Conservation (phyloP, 37 sponge, comb jelly and placozoan species). For the Geodia barretti region DNA sequence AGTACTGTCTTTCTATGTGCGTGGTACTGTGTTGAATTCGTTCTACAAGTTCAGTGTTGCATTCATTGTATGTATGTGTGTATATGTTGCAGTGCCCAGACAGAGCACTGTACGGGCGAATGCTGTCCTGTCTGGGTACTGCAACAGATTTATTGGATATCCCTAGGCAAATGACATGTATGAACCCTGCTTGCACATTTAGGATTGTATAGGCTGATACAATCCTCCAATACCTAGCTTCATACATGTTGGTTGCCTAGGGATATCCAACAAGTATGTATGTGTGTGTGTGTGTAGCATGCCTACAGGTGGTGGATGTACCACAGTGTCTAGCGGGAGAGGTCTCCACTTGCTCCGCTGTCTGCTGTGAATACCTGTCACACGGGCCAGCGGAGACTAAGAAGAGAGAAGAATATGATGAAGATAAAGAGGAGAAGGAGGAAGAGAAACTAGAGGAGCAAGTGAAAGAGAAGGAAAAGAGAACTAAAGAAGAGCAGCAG, state of each 20-base stretch:
- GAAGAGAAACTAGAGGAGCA: not conserved
- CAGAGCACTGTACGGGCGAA: too few species aligned
- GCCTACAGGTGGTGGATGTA: conserved; percentile 3
- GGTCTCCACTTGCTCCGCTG: conserved; percentile 95
- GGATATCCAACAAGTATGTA: not conserved
- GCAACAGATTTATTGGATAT: too few species aligned
- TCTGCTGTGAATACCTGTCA: conserved; percentile 64
- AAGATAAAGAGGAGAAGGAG: not conserved
- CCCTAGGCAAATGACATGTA: too few species aligned
- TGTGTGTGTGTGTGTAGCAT: not conserved
- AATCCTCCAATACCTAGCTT: too few species aligned
- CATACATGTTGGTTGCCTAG: too few species aligned
- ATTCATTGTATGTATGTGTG: not conserved
- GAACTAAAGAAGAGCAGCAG: not conserved
- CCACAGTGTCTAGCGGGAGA: conserved; percentile 95
- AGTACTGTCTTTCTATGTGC: too few species aligned
- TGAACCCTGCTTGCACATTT: too few species aligned
- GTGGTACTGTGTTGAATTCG: too few species aligned
- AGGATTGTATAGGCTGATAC: too few species aligned
- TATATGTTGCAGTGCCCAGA: too few species aligned
- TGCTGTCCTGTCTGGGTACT: too few species aligned
- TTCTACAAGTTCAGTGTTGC: too few species aligned
- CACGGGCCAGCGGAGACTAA: conserved; percentile 82
- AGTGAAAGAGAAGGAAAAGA: not conserved
- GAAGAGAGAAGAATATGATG: not conserved